Percentiles rank a stretch among this genome's conserved stretches.
phyloP scores from a whole-genome alignment of 2,888 invertebrate species.

The Torymus aiolomorphi region DNA sequence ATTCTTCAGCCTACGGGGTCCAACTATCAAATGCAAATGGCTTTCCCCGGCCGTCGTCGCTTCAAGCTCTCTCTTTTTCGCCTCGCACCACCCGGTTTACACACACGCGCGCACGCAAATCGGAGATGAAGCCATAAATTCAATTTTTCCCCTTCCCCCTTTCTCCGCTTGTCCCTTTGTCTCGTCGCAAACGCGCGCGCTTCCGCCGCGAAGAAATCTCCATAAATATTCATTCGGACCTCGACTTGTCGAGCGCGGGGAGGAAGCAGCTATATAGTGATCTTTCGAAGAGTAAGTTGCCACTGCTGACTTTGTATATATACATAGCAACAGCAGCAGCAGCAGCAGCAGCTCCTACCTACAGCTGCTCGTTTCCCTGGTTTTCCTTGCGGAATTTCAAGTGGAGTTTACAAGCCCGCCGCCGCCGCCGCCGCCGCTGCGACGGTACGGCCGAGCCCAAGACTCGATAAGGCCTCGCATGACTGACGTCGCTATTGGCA shows the following conservation, averaged over 20 bases:
- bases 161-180: constrained; percentile 28
- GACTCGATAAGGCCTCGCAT: neutral
- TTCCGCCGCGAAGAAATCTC: constrained; percentile 14
- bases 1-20: neutral
- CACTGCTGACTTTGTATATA: too few species aligned
- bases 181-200: neutral
- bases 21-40: constrained; percentile 44
- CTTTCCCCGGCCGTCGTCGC: neutral
- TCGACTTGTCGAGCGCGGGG: neutral
- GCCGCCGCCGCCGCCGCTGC: neutral
- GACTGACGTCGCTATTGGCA: constrained; percentile 20
- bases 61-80: constrained; percentile 16
- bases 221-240: constrained; percentile 61
- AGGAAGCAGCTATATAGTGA: too few species aligned
- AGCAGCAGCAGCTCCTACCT: too few species aligned
- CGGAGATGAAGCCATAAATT: constrained; percentile 60
- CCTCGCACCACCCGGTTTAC: neutral
- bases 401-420: neutral
- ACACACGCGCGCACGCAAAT: constrained; percentile 39
- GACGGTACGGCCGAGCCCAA: too few species aligned
- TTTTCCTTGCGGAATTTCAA: constrained; percentile 1
- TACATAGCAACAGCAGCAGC: too few species aligned
- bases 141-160: constrained; percentile 51
- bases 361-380: constrained; percentile 1
- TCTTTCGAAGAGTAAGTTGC: too few species aligned